These are phyloP conservation scores for Theristicus caerulescens DNA, from an alignment of 2,113 vertebrate genomes.

Conservation along the genomic window DNA sequence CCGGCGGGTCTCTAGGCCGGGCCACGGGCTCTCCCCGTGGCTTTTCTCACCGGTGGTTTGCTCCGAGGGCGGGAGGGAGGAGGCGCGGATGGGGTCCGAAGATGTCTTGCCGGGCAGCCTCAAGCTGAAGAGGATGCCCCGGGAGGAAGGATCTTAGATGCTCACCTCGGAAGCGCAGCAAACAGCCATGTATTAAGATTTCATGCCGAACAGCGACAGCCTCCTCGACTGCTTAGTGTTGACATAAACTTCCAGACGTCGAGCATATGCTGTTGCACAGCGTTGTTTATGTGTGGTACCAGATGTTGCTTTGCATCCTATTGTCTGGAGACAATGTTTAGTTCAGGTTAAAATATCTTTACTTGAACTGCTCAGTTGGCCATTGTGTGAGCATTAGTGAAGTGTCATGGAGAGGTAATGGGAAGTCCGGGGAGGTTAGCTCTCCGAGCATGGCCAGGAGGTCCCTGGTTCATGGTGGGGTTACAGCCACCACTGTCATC, in stretches of 20 bases:
- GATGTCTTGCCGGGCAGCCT: neutral
- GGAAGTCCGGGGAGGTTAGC: constrained; percentile 86
- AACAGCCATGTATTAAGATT: neutral
- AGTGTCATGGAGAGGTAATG: constrained; percentile 85
- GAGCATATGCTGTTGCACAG: constrained; percentile 32
- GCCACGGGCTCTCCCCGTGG: neutral
- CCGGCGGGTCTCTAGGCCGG: neutral
- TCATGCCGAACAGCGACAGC: neutral
- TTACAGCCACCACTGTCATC: constrained; percentile 81
- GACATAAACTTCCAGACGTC: constrained; percentile 54
- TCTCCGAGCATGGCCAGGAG: constrained; percentile 66
- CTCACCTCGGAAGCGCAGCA: neutral
- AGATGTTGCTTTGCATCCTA: constrained; percentile 67
- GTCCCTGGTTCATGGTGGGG: constrained; percentile 87
- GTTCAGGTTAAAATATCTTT: constrained; percentile 68
- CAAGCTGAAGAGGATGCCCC: neutral
- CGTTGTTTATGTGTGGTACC: constrained; percentile 46
- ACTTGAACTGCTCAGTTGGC: constrained; percentile 44
- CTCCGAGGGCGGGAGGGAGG: neutral
- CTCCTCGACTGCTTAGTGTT: neutral
- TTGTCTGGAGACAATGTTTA: constrained; percentile 66
- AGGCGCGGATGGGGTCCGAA: neutral
- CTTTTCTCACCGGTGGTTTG: neutral
- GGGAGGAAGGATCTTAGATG: neutral
- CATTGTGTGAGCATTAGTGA: constrained; percentile 74